These are phyloP conservation scores for Ameiurus melas DNA, from an alignment of 2,113 vertebrate species.

Conservation along the genomic window DNA sequence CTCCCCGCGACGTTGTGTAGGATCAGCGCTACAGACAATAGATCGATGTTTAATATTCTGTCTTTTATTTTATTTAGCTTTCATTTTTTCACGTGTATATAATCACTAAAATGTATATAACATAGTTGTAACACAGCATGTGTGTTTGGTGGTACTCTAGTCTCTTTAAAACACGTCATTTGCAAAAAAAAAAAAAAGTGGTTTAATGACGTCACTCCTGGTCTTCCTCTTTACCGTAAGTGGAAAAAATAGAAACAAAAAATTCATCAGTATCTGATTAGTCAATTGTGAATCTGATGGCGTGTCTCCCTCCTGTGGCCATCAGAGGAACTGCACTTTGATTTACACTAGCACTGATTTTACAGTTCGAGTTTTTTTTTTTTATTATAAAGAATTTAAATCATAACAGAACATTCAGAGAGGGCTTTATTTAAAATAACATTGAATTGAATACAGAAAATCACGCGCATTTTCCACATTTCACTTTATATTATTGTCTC, in stretches of 20 bases:
- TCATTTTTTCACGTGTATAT: too few relatives aligned
- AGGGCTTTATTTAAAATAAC: background rate
- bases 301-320: conserved; percentile 44
- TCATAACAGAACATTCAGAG: background rate
- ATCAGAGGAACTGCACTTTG: conserved; percentile 17
- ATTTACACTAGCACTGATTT: background rate
- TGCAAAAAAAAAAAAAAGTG: background rate
- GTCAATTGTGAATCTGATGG: background rate
- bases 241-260: background rate
- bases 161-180: background rate
- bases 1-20: too few relatives aligned
- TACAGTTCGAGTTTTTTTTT: background rate
- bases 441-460: background rate
- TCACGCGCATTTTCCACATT: background rate
- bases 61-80: too few relatives aligned
- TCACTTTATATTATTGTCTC: background rate
- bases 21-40: too few relatives aligned
- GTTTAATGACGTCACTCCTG: background rate
- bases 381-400: background rate
- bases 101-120: too few relatives aligned
- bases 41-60: too few relatives aligned
- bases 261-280: background rate
- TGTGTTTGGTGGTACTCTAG: background rate
- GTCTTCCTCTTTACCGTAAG: background rate
- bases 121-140: too few relatives aligned